These are phyloP conservation scores for Cephus nigrinus DNA, from an alignment of 2,888 invertebrate genomes.

Conservation along the genomic window DNA sequence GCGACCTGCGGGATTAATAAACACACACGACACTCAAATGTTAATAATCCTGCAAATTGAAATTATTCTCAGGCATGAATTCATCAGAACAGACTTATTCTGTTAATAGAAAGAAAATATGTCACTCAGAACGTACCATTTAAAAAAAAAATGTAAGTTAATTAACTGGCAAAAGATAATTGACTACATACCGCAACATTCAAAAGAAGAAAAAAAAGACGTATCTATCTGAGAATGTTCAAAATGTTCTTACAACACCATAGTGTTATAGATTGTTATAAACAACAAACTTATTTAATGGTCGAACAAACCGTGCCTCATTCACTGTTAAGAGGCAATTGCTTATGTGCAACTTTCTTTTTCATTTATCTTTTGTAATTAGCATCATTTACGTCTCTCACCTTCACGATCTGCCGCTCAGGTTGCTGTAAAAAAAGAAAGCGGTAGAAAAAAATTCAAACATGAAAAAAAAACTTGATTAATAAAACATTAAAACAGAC, in stretches of 20 bases:
- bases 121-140: no score
- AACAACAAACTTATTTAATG: background rate
- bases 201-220: no score
- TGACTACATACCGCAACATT: no score
- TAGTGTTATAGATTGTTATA: background rate
- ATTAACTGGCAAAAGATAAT: no score
- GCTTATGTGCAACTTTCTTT: background rate
- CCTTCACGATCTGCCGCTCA: conserved; percentile 65
- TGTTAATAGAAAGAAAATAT: no score
- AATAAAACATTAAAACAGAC: conserved; percentile 14
- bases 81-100: no score
- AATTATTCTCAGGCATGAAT: background rate
- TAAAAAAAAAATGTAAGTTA: no score
- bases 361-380: background rate
- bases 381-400: conserved; percentile 37
- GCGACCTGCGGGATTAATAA: conserved; percentile 65
- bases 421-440: conserved; percentile 56
- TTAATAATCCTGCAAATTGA: background rate
- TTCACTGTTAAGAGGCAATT: background rate
- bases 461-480: conserved; percentile 33
- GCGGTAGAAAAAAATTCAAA: conserved; percentile 36
- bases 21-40: conserved; percentile 41
- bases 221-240: background rate
- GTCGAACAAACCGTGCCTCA: background rate
- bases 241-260: background rate